Evolutionary conservation across 2,888 invertebrate genomes (phyloP), one percentile per base, ranked within the genome.

Genomic region (Parnassius apollo): DNA sequence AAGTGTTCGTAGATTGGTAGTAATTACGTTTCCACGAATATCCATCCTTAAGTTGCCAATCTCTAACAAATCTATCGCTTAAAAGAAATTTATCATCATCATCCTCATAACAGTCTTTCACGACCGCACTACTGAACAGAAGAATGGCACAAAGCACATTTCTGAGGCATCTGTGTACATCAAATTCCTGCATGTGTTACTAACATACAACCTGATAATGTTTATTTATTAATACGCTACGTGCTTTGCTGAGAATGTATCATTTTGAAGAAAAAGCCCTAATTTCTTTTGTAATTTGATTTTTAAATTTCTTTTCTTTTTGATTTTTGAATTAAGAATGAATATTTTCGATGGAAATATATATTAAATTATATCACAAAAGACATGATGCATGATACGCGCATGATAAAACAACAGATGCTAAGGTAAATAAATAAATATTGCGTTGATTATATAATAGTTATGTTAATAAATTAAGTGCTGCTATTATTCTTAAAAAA

Each of bases 11-110:
- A 68, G 66, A 71, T 73, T 69, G 70, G 64, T 68, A 74, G 75
- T 79, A 78, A 81, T 82, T 83, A 77, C 73, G 72, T 83, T 79
- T 81, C 77, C 71, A 73, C 73, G 74, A 76, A 77, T 79, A 81
- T 80, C 81, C 77, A 78, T 25, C 25, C 25, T 4, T 25, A 25
- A n/a, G n/a, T n/a, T n/a, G n/a, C n/a, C 18, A 48, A 11, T 44
- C 0, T 2, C 9, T 25, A 44, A 51, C 45, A 52, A 52, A 35
- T 45, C 44, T 52, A 9, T 13, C 13, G 46, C 13, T 59, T 35
- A 46, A 46, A 55, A 50, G 44, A 50, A 61, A 61, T 25, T 25
- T 25, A 25, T 25, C 25, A 25, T 25, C 25, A 25, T 25, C 25
- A 25, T 25, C 1, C 1, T 18, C 25, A 25, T 25, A 2, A 25